Evolutionary conservation across 2,888 invertebrate species (phyloP), one percentile per base, ranked within the genome.

Genomic region (Eledona agricola): DNA sequence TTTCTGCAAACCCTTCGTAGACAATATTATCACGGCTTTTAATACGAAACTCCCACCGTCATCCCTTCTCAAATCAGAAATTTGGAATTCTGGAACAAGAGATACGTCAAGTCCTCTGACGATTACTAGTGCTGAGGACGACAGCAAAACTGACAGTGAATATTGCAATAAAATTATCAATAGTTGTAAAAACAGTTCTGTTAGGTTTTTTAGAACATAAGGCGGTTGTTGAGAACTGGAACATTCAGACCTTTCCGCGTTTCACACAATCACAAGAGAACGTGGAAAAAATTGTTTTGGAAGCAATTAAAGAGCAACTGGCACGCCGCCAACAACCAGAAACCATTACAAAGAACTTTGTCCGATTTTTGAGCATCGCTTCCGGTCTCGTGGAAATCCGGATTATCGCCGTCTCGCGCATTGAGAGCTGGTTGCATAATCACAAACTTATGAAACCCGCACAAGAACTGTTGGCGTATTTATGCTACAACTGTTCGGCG

Each of bases 391-490:
- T 86, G 0, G 95, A 96, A 78, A 88, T 94, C 57, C 82, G 94
- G 11, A 83, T 88, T 66, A 83, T 89, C 40, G 87, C 90, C 0
- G 87, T 89, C 1, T 85, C 88, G 0, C 86, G 91, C 0, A 80
- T 97, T 10, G 97, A 97, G 74, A 85, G 89, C 64, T 97, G 96
- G 96, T 80, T 97, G 50, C 95, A 96, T 74, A 96, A 96, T 72
- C 95, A 96, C 54, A 98, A 97, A 81, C 78, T 96, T 42, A 90
- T 92, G 80, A 87, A 93, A 66, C 86, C 90, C 11, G 95, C 95
- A 0, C 95, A 96, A 74, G 97, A 97, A 76, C 76, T 98, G 42
- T 78, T 98, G 13, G 89, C 95, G 43, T 88, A 91, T 66, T 84
- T 97, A 60, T 96, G 96, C 73, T 86, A 89, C 64, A 98, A 98